A percentile compares a stretch with the other conserved stretches of the same genome.
phyloP scores from a whole-genome alignment of 1,140 invertebrate genomes.

The Formica selysi region DNA sequence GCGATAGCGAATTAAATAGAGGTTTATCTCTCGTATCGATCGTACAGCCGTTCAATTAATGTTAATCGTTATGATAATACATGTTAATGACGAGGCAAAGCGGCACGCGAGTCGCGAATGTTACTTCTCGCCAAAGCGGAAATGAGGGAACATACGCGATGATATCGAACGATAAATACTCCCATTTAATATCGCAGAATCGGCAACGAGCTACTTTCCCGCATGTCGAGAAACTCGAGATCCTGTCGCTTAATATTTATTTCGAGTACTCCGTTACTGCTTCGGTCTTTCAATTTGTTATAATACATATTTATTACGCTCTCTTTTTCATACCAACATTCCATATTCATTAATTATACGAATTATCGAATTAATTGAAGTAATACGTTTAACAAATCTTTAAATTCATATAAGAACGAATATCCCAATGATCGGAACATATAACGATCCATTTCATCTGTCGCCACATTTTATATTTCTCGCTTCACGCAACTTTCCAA shows the following conservation, averaged over 20 bases:
- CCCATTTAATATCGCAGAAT: slow-evolving; percentile 3
- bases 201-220: slow-evolving; percentile 66
- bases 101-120: slow-evolving; percentile 65
- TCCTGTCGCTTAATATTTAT: slow-evolving; percentile 39
- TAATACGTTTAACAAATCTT: not conserved
- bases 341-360: not conserved
- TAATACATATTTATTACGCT: slow-evolving; percentile 7
- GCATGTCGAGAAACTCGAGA: slow-evolving; percentile 61
- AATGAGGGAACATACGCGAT: slow-evolving; percentile 9
- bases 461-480: slow-evolving; percentile 28
- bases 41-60: slow-evolving; percentile 63
- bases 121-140: slow-evolving; percentile 50
- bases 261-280: not conserved
- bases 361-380: slow-evolving; percentile 41
- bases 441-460: slow-evolving; percentile 22
- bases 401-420: not conserved
- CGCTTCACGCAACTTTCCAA: not conserved
- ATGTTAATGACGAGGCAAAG: slow-evolving; percentile 44
- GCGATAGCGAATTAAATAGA: not conserved
- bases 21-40: slow-evolving; percentile 34
- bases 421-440: not conserved
- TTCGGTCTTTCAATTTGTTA: slow-evolving; percentile 22
- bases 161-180: slow-evolving; percentile 57
- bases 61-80: slow-evolving; percentile 60
- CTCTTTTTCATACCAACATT: not conserved